Conservation (phyloP, 1,140 invertebrate genomes). For the Telenomus remus region DNA sequence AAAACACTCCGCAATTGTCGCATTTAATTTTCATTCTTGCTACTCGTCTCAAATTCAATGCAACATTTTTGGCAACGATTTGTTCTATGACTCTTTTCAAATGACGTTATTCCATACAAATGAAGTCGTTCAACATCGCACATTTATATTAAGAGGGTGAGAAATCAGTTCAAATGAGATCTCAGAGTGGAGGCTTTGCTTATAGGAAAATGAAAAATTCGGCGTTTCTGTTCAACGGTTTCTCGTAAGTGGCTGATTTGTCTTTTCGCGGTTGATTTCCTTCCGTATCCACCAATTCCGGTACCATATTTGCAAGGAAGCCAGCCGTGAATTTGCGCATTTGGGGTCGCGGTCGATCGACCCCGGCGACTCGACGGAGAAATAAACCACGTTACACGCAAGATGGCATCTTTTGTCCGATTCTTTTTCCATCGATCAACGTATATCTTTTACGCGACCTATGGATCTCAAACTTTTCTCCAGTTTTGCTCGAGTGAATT, state of each 20-base stretch:
- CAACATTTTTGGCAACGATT: conserved; percentile 1
- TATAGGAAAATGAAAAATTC: conserved; percentile 25
- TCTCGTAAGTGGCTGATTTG: conserved; percentile 57
- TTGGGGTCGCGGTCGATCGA: conserved; percentile 51
- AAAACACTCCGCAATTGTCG: conserved; percentile 21
- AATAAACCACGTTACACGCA: conserved; percentile 25
- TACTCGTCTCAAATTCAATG: neutral
- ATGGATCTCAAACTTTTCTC: no score
- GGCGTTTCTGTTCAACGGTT: conserved; percentile 14
- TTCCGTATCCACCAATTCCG: conserved; percentile 44
- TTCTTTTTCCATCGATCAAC: conserved; percentile 13
- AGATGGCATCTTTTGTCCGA: conserved; percentile 36
- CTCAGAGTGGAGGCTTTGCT: conserved; percentile 8
- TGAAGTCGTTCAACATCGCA: no score
- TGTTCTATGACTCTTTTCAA: no score
- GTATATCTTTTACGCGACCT: conserved; percentile 6
- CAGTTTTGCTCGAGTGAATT: no score
- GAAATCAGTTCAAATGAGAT: neutral
- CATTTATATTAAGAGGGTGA: neutral
- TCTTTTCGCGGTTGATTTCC: conserved; percentile 57
- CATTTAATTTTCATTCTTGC: conserved; percentile 11
- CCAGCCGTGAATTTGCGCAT: conserved; percentile 60
- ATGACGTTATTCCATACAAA: no score
- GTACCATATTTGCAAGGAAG: conserved; percentile 61
- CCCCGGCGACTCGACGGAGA: conserved; percentile 20